Evolutionary conservation across 2,113 vertebrate species (phyloP).

Genomic region (Promerops cafer): DNA sequence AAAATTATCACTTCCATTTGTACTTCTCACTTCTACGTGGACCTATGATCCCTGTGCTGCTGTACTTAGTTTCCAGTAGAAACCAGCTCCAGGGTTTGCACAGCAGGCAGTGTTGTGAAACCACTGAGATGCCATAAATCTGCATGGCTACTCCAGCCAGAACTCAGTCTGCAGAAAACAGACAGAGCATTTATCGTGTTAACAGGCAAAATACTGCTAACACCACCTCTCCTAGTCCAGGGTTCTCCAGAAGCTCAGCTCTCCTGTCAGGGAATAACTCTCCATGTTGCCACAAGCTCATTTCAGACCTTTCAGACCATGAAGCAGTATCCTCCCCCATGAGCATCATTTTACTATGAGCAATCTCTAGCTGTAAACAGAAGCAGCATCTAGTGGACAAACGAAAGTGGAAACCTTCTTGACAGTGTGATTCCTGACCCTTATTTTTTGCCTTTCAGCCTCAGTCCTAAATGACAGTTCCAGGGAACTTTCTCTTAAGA

Average conservation of each 20-base stretch:
- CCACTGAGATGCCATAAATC: neutral
- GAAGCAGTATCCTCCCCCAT: neutral
- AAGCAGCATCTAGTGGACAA: neutral
- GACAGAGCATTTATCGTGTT: fast-evolving
- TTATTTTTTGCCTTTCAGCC: neutral
- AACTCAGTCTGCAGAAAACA: neutral
- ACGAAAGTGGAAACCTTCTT: neutral
- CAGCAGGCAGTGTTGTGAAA: neutral
- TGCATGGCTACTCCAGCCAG: neutral
- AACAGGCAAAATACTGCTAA: neutral
- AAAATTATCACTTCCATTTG: neutral
- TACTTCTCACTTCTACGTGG: neutral
- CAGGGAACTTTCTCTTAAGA: neutral
- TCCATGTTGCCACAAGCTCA: fast-evolving
- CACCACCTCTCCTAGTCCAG: neutral
- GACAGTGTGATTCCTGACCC: neutral
- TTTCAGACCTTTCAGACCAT: neutral
- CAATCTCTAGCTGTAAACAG: neutral
- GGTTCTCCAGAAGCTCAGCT: neutral
- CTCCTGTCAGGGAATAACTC: neutral
- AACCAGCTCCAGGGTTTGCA: neutral
- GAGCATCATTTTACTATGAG: neutral
- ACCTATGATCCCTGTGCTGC: neutral
- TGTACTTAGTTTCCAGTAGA: neutral
- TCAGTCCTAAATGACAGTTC: neutral